Conservation (phyloP, 2,113 vertebrate genomes). For the Lepisosteus osseus region DNA sequence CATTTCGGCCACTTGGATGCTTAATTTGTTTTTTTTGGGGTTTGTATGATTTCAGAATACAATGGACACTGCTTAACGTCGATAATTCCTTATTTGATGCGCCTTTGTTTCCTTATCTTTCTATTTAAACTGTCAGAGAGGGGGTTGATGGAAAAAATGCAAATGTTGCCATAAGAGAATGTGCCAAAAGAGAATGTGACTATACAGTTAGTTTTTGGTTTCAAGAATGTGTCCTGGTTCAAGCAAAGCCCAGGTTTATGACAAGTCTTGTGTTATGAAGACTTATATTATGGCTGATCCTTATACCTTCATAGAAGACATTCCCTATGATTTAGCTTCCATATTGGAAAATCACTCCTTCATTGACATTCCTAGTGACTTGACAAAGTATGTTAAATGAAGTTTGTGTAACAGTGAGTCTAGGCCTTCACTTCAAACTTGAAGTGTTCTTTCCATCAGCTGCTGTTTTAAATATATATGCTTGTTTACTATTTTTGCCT, state of each 20-base stretch:
- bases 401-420: too few species aligned
- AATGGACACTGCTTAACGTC: constrained; percentile 64
- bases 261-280: constrained; percentile 37
- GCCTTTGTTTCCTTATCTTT: constrained; percentile 56
- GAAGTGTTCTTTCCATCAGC: too few species aligned
- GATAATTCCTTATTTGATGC: constrained; percentile 59
- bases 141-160: constrained; percentile 40
- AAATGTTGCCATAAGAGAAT: constrained; percentile 61
- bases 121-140: constrained; percentile 37
- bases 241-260: constrained; percentile 49
- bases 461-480: too few species aligned
- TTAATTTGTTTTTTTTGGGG: constrained; percentile 42
- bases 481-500: too few species aligned
- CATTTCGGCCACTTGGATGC: constrained; percentile 40
- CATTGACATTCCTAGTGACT: too few species aligned
- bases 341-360: too few species aligned
- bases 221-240: constrained; percentile 59
- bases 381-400: too few species aligned
- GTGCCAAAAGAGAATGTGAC: constrained; percentile 67
- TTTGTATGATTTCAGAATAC: constrained; percentile 62
- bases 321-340: too few species aligned
- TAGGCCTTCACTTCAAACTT: too few species aligned
- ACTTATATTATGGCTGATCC: constrained; percentile 31
- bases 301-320: constrained; percentile 21
- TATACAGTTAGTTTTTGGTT: constrained; percentile 51